These are phyloP conservation scores for Charanyca ferruginea DNA, from an alignment of 2,888 invertebrate species.

Conservation along the genomic window DNA sequence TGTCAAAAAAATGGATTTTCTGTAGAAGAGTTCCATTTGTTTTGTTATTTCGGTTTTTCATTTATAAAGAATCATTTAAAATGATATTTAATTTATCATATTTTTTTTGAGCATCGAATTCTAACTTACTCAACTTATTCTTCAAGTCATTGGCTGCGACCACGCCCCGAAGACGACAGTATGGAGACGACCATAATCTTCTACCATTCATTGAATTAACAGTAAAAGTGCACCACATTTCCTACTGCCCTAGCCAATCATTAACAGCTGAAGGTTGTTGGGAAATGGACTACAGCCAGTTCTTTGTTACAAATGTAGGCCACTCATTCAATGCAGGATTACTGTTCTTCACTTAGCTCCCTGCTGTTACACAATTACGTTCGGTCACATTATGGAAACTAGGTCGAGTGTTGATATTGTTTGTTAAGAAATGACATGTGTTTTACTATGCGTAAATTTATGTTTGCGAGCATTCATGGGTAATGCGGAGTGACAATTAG, in stretches of 20 bases:
- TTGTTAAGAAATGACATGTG: conserved; percentile 54
- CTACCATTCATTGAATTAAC: conserved; percentile 29
- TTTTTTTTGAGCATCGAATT: no score
- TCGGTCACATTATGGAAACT: conserved; percentile 71
- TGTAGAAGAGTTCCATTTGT: no score
- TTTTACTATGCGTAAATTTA: conserved; percentile 45
- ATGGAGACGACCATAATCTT: no score
- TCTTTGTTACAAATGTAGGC: conserved; percentile 76
- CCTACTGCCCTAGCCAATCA: conserved; percentile 60
- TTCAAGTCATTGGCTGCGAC: no score
- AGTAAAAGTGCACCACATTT: conserved; percentile 48
- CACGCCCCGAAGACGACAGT: no score
- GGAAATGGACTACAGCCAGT: conserved; percentile 79
- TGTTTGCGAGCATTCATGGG: conserved; percentile 30
- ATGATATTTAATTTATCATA: no score
- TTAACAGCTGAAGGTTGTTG: conserved; percentile 75
- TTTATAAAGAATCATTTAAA: no score
- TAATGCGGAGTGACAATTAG: conserved; percentile 36
- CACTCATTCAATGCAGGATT: conserved; percentile 69
- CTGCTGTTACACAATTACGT: conserved; percentile 77
- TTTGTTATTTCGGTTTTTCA: no score
- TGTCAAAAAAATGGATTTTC: no score
- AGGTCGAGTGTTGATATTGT: conserved; percentile 65
- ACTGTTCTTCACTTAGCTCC: conserved; percentile 67
- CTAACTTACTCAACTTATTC: no score